Evolutionary conservation across 2,113 vertebrate genomes (phyloP), one percentile per base, ranked within the genome.

Genomic region (Hypomesus transpacificus): DNA sequence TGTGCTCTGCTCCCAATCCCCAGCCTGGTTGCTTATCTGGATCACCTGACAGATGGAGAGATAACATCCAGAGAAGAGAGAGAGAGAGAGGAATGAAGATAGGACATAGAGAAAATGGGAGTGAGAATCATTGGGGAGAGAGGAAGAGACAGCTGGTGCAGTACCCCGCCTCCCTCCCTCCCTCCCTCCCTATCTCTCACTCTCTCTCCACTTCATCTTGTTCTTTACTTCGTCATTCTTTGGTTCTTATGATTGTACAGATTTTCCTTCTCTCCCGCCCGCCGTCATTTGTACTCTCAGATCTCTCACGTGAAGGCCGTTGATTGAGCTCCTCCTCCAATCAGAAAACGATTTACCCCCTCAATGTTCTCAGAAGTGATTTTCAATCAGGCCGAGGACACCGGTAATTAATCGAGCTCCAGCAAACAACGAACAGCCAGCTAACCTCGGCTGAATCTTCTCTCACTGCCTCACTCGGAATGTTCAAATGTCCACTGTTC

Each of bases 291-390:
- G 53, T 75, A 24, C 69, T 66, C 73, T 34, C 63, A 54, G 26
- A 24, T 61, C 74, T 18, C 14, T 59, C 39, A 21, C 51, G 24
- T 57, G 56, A 69, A 68, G 72, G 78, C 75, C 31, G 66, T 71
- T 66, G 83, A 79, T 78, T 75, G 34, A 57, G 66, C 59, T 46
- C 31, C 8, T 39, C 34, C 63, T 61, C 54, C n/a, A 66, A 79
- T 74, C 78, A 71, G 50, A 39, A 72, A 74, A 73, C 75, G 82
- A 84, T 89, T 89, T 83, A 77, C 65, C 68, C 65, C 80, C 82
- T 75, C 65, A 83, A 77, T 70, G 74, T 82, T 75, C 74, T 80
- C 82, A 82, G 71, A 75, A 84, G 79, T 74, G 81, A 86, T 80
- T 81, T 84, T 60, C 76, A 70, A 75, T 83, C 75, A 77, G 20